These are phyloP conservation scores for Aphelenchoides avenae DNA, from an alignment of 1,140 invertebrate species.

Conservation along the genomic window DNA sequence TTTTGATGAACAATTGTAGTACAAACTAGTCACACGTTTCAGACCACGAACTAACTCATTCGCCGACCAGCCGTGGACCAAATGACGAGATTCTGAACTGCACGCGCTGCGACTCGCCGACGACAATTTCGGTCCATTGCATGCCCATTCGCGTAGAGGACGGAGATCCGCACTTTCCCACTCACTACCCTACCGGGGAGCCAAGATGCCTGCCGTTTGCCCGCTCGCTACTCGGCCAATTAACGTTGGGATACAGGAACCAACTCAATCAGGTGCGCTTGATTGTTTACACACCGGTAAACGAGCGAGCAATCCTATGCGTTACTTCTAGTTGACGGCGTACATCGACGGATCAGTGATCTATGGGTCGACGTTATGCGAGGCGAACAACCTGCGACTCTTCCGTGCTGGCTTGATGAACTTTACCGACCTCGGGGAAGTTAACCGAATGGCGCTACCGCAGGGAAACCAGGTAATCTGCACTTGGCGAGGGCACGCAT, in stretches of 20 bases:
- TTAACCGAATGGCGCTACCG: constrained; percentile 35
- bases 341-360: constrained; percentile 77
- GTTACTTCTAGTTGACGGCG: constrained; percentile 67
- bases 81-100: constrained; percentile 52
- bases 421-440: constrained; percentile 45
- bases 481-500: too few relatives aligned
- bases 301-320: too few relatives aligned
- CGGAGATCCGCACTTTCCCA: constrained; percentile 61
- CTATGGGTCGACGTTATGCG: constrained; percentile 74
- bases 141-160: constrained; percentile 65
- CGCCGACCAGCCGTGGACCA: constrained; percentile 45
- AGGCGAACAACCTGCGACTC: constrained; percentile 68
- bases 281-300: not conserved
- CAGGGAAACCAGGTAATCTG: constrained; percentile 33
- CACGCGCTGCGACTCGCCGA: constrained; percentile 45
- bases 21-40: not conserved
- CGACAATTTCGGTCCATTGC: constrained; percentile 60
- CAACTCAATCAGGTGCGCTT: constrained; percentile 63
- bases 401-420: constrained; percentile 50
- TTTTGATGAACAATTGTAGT: not conserved
- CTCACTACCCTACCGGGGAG: constrained; percentile 42
- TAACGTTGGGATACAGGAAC: constrained; percentile 64
- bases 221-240: constrained; percentile 81
- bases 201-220: constrained; percentile 78
- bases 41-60: constrained; percentile 52